These are phyloP conservation scores for Physeter macrocephalus DNA, from an alignment of 2,113 vertebrate genomes.

Conservation along the genomic window DNA sequence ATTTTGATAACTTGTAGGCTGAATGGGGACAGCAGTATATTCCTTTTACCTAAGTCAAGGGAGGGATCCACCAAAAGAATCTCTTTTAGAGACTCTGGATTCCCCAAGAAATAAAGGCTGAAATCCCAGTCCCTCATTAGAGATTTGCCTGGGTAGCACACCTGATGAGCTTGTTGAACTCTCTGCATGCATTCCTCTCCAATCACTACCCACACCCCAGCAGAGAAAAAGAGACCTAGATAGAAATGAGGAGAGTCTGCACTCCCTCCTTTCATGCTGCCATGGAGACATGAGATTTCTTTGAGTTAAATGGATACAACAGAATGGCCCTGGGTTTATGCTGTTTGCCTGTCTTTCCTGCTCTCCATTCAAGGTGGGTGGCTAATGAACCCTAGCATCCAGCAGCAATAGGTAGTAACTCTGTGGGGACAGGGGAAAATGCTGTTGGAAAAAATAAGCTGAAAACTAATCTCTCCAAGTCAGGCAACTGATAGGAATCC, in stretches of 20 bases:
- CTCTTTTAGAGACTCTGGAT: neutral
- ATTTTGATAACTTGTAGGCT: neutral
- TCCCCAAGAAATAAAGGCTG: neutral
- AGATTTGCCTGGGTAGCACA: neutral
- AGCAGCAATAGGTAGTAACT: neutral
- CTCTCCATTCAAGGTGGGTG: neutral
- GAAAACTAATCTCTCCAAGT: neutral
- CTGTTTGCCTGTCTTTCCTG: neutral
- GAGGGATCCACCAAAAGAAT: neutral
- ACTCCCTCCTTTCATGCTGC: neutral
- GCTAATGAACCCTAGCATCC: neutral
- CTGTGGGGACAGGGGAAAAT: neutral
- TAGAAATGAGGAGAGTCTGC: neutral
- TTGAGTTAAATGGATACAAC: neutral
- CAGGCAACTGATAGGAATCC: neutral
- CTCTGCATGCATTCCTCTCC: neutral
- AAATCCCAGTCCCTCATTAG: neutral
- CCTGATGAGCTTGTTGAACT: neutral
- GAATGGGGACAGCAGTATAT: too few species aligned
- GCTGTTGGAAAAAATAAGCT: neutral
- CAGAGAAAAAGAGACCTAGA: neutral
- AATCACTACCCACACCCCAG: neutral
- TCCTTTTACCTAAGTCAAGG: neutral
- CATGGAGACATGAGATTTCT: neutral
- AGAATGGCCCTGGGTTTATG: neutral